These are phyloP conservation scores for Sphaerodactylus townsendi DNA, from an alignment of 2,113 vertebrate species.

Conservation along the genomic window DNA sequence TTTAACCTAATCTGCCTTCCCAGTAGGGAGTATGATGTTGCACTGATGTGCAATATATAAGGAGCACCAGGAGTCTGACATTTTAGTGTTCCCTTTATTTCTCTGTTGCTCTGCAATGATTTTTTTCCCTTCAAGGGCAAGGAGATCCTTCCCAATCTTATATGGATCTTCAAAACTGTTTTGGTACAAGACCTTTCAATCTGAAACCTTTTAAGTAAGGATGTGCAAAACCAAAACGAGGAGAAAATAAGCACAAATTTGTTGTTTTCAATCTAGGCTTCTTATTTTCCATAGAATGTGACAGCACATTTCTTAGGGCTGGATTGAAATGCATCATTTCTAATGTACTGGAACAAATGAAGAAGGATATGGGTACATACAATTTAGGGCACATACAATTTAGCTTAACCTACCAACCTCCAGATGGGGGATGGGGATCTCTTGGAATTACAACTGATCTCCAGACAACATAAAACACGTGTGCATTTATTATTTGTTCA, in stretches of 20 bases:
- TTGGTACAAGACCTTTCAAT: background rate
- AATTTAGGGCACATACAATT: conserved; percentile 20
- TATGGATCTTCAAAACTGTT: conserved; percentile 39
- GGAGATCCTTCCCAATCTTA: conserved; percentile 39
- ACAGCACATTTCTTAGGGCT: conserved; percentile 21
- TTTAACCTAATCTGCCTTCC: conserved; percentile 19
- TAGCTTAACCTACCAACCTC: too few species aligned
- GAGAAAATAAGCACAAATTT: conserved; percentile 20
- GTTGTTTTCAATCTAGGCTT: conserved; percentile 12
- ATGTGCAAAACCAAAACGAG: conserved; percentile 4
- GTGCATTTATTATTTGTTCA: too few species aligned
- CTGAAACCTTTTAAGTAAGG: conserved; percentile 37
- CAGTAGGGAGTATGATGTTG: conserved; percentile 54
- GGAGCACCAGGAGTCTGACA: conserved; percentile 5
- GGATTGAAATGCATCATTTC: conserved; percentile 25
- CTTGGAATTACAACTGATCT: too few species aligned
- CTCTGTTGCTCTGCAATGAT: conserved; percentile 32
- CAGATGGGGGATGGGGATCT: too few species aligned
- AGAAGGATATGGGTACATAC: conserved; percentile 33
- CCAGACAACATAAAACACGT: too few species aligned
- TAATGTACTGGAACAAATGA: conserved; percentile 19
- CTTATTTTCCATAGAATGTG: conserved; percentile 19
- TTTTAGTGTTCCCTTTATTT: conserved; percentile 42
- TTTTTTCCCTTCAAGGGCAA: conserved; percentile 36
- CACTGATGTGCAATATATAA: conserved; percentile 18